Base-by-base conservation (phyloP, 2,797 vertebrate species). In the Manis pentadactyla region DNA sequence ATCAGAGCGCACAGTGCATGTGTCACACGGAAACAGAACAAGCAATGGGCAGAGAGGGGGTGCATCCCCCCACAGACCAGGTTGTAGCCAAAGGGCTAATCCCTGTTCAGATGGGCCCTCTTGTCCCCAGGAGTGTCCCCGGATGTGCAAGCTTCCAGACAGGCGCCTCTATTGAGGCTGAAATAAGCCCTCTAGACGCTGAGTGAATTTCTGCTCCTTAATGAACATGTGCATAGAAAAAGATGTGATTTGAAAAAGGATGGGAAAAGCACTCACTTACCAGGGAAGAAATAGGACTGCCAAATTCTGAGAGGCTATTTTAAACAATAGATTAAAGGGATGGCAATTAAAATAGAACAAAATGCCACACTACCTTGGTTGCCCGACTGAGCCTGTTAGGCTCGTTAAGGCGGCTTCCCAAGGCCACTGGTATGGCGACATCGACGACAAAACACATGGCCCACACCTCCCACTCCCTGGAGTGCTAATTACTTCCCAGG, bases 401-500 rank as follows among this genome's bases (percentile, higher is more conserved):
- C n/a, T 61, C 14, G n/a, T 61, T n/a, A n/a, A 49, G 13, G 46
- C 73, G 10, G 53, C 55, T 89, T 90, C 90, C 81, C 66, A 51
- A 87, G 96, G 85, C 95, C 91, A 53, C 61, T 1, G 3, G 82
- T 0, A 23, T 4, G 39, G 51, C 0, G 5, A 73, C 81, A 49
- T 11, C 2, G n/a, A 64, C 15, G 77, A 21, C 8, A 73, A 34
- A 42, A 46, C 68, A 34, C 63, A 12, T 15, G 0, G 69, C 31
- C 79, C 42, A 23, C 66, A 31, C 27, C 63, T 91, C 29, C 57
- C 0, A 31, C 90, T 96, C 9, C 0, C 84, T 92, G 84, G 68
- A 77, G 82, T 61, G 89, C 94, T 94, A 73, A 92, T 97, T 73
- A 90, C 90, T 97, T 96, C 97, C 90, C 88, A 79, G 97, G 97